phyloP scores from a whole-genome alignment of 2,797 vertebrate genomes.

The Chrysocyon brachyurus region DNA sequence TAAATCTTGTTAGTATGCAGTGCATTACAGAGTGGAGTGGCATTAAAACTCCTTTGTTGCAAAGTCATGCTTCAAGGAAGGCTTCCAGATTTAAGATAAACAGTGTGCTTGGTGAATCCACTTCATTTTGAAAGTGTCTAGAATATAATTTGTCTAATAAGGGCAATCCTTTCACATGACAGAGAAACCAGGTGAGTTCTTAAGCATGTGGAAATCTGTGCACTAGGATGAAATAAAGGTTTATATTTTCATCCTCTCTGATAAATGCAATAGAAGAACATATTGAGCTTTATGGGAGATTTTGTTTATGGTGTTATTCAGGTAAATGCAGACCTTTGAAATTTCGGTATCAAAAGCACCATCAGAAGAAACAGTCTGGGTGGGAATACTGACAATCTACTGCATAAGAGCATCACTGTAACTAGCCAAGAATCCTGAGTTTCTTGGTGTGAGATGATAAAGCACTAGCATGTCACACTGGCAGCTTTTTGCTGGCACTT shows the following conservation, averaged over 20 bases:
- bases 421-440: constrained; percentile 21
- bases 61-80: constrained; percentile 51
- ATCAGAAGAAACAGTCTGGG: neutral
- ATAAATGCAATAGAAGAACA: constrained; percentile 18
- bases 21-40: constrained; percentile 41
- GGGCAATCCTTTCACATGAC: constrained; percentile 37
- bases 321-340: constrained; percentile 4
- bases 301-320: neutral
- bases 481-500: neutral
- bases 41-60: constrained; percentile 38
- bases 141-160: neutral
- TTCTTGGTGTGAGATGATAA: neutral
- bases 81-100: constrained; percentile 17
- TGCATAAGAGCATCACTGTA: neutral
- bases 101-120: neutral
- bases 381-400: neutral
- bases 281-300: neutral
- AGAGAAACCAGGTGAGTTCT: constrained; percentile 31
- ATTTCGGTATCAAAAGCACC: neutral
- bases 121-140: neutral
- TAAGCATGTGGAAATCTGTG: neutral
- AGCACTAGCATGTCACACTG: neutral
- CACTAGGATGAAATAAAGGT: neutral
- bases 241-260: neutral
- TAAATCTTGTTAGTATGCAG: constrained; percentile 58